Percentiles rank a stretch among this genome's conserved stretches.
Evolutionary conservation across 2,888 invertebrate genomes (phyloP).

Genomic region (Dryadula phaetusa): DNA sequence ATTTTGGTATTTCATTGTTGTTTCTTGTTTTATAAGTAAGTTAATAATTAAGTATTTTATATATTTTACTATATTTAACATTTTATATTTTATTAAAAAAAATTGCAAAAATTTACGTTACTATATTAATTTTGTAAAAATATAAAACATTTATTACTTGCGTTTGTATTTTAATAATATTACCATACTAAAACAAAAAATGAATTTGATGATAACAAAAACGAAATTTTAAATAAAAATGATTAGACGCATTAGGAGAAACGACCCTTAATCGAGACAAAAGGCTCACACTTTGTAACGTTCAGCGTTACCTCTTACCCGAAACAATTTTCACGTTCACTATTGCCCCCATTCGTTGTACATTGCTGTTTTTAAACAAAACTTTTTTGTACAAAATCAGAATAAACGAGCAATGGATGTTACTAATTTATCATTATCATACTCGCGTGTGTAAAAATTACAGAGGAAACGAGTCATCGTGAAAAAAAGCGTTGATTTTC

Average conservation of each 20-base stretch:
- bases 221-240: background rate
- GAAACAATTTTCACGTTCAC: conserved; percentile 52
- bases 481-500: conserved; percentile 74
- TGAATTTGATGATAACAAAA: background rate
- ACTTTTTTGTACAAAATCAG: background rate
- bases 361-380: conserved; percentile 53
- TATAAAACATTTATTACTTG: background rate
- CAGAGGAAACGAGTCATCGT: conserved; percentile 57
- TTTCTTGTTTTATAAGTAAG: too few species aligned
- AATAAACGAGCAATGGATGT: conserved; percentile 52
- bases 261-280: conserved; percentile 72
- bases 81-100: too few species aligned
- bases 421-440: background rate
- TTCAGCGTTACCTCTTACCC: conserved; percentile 74
- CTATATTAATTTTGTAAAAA: background rate
- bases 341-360: conserved; percentile 46
- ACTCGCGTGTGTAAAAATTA: conserved; percentile 44
- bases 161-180: background rate
- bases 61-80: too few species aligned
- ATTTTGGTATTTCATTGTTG: background rate
- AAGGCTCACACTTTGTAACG: conserved; percentile 83
- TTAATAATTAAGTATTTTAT: too few species aligned
- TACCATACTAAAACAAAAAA: background rate
- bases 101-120: too few species aligned
- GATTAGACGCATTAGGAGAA: conserved; percentile 48